Conservation (phyloP, 1,140 invertebrate genomes). For the Adoxophyes honmai region DNA sequence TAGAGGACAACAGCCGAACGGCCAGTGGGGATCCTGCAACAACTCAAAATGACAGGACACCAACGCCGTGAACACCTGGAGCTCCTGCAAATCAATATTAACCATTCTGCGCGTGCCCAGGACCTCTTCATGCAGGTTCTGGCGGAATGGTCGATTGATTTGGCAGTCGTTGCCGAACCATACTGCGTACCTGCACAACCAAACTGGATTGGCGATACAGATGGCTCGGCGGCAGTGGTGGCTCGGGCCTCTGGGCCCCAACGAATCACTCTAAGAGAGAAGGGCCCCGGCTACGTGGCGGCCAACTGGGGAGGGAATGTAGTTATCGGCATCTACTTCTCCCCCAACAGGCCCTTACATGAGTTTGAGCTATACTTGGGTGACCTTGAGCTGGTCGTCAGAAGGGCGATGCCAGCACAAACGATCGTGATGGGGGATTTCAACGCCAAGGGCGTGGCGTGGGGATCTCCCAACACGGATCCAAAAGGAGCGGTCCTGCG, state of each 20-base stretch:
- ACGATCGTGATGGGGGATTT: constrained; percentile 15
- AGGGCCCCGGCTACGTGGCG: neutral
- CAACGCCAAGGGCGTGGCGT: constrained; percentile 22
- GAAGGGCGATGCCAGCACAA: neutral
- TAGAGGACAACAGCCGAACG: too few relatives aligned
- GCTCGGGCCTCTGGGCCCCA: neutral
- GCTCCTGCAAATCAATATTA: constrained; percentile 16
- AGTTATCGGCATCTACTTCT: constrained; percentile 21
- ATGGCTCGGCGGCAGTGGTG: neutral
- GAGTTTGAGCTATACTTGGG: constrained; percentile 22
- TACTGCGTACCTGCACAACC: neutral
- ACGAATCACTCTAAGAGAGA: neutral
- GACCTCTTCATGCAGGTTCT: constrained; percentile 72
- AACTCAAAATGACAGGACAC: too few relatives aligned
- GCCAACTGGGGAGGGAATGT: neutral
- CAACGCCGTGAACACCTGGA: neutral
- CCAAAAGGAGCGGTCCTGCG: constrained; percentile 15
- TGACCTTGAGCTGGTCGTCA: constrained; percentile 2
- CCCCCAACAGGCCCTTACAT: constrained; percentile 16
- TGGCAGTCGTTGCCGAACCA: constrained; percentile 50
- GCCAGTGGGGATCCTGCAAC: too few relatives aligned
- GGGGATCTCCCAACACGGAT: constrained; percentile 22
- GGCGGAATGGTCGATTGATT: constrained; percentile 76
- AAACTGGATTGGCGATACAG: neutral
- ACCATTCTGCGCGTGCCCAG: constrained; percentile 21